Percentiles rank a stretch among this genome's conserved stretches.
These are phyloP conservation scores for Myathropa florea DNA, from an alignment of 2,888 invertebrate species.

Conservation along the genomic window DNA sequence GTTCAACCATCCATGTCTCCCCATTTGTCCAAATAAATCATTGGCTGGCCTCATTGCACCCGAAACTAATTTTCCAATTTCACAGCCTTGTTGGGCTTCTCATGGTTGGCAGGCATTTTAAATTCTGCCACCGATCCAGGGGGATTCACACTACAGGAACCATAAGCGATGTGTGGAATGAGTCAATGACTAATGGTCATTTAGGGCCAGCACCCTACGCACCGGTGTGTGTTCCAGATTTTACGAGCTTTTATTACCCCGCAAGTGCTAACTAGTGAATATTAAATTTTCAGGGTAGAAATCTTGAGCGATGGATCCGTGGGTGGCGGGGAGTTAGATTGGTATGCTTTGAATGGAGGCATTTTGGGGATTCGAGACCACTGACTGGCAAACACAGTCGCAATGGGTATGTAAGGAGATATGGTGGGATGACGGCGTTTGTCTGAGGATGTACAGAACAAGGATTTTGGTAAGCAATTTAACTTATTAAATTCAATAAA, in stretches of 20 bases:
- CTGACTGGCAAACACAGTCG: background rate
- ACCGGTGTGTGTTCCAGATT: background rate
- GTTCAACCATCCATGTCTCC: background rate
- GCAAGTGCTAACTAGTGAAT: background rate
- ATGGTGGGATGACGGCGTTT: background rate
- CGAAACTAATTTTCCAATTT: background rate
- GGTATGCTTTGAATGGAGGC: background rate
- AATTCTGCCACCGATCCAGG: background rate
- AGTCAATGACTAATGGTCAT: background rate
- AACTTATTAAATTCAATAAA: no score
- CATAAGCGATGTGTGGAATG: background rate
- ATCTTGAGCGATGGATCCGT: background rate
- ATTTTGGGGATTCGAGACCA: background rate
- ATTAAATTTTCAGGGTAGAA: background rate
- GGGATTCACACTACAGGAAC: background rate
- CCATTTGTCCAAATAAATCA: background rate
- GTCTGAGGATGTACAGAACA: background rate
- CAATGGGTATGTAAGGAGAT: background rate
- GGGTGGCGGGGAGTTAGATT: background rate
- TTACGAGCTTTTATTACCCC: background rate
- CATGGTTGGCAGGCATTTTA: background rate
- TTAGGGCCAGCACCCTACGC: background rate
- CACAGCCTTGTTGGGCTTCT: background rate
- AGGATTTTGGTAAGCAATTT: background rate
- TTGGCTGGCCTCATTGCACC: background rate